Evolutionary conservation across 1,140 invertebrate species (phyloP).

Genomic region (Drosophila dunni): DNA sequence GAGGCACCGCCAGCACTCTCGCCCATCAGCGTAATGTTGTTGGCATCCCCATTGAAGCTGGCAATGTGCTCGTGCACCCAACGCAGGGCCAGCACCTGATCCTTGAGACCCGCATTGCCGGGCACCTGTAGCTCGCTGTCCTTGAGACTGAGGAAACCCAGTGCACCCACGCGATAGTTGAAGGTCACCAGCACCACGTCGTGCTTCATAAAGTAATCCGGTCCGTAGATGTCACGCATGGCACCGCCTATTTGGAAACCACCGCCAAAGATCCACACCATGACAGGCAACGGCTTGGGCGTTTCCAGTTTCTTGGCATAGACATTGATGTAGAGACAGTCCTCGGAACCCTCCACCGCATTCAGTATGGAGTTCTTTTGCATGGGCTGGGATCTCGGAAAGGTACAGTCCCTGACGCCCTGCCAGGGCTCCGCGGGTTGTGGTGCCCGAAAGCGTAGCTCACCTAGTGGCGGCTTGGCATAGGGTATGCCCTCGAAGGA

Average conservation of each 20-base stretch:
- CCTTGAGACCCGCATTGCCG: constrained; percentile 83
- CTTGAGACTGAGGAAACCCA: constrained; percentile 85
- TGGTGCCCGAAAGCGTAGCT: constrained; percentile 87
- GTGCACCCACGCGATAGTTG: constrained; percentile 88
- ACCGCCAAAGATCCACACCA: constrained; percentile 91
- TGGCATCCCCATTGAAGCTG: constrained; percentile 78
- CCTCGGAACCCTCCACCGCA: constrained; percentile 60
- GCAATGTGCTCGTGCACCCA: constrained; percentile 84
- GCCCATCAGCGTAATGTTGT: constrained; percentile 80
- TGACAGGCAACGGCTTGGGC: constrained; percentile 85
- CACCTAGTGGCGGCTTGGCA: constrained; percentile 88
- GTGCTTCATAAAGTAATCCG: constrained; percentile 88
- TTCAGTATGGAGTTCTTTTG: constrained; percentile 53
- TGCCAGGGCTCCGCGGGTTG: constrained; percentile 85
- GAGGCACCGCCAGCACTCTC: constrained; percentile 80
- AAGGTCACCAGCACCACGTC: constrained; percentile 88
- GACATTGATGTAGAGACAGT: constrained; percentile 77
- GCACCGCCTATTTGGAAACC: constrained; percentile 86
- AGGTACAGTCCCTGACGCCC: constrained; percentile 84
- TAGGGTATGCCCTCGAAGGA: constrained; percentile 87
- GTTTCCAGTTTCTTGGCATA: constrained; percentile 72
- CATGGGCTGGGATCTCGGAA: constrained; percentile 55
- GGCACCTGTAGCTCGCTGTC: constrained; percentile 71
- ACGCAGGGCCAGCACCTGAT: constrained; percentile 83
- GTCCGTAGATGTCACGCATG: constrained; percentile 85